Conservation (phyloP, 2,797 vertebrate genomes). For the Anisognathus igniventris region DNA sequence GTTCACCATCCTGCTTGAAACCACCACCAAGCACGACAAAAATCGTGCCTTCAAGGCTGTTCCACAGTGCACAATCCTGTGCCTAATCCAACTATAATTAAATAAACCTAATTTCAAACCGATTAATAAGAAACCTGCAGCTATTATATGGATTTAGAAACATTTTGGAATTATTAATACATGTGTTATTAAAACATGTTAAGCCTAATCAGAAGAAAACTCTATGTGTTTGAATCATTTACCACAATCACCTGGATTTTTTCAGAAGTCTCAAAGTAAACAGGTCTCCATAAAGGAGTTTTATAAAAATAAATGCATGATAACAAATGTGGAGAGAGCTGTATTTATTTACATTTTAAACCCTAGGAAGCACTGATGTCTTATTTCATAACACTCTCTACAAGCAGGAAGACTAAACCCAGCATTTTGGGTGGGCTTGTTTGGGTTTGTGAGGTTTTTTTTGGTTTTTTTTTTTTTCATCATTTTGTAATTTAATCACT, state of each 20-base stretch:
- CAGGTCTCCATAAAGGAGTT: not conserved
- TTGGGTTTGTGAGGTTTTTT: not conserved
- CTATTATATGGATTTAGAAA: not conserved
- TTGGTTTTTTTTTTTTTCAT: not conserved
- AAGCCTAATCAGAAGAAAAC: not conserved
- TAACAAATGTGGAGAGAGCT: not conserved
- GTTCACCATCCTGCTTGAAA: not conserved
- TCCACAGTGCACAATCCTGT: not conserved
- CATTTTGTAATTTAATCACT: not conserved
- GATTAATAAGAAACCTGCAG: not conserved
- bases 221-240: accelerated
- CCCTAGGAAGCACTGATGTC: not conserved
- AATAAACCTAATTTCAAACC: not conserved
- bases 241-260: not conserved
- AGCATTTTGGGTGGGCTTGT: slow-evolving; percentile 22
- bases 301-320: not conserved
- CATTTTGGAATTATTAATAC: not conserved
- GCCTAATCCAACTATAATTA: slow-evolving; percentile 6
- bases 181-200: not conserved
- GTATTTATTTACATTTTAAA: slow-evolving; percentile 18
- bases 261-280: not conserved
- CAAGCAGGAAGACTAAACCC: not conserved
- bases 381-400: not conserved
- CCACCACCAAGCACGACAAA: not conserved
- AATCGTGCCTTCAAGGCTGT: not conserved